A percentile compares a stretch with the other conserved stretches of the same genome.
Conservation (phyloP, 2,888 invertebrate species). For the Tetragonisca angustula region DNA sequence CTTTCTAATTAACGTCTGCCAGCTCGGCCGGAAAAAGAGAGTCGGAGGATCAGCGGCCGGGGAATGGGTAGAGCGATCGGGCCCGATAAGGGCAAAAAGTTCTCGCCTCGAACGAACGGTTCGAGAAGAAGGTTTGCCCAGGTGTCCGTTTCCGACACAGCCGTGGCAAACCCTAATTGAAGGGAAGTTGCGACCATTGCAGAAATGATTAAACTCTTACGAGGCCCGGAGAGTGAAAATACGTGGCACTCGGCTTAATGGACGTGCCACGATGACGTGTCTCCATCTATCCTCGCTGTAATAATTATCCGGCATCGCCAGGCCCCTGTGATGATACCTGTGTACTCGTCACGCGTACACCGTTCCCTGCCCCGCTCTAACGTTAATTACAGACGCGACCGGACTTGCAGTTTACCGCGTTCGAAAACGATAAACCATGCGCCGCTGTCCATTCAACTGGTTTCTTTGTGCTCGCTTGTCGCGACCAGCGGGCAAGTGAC, state of each 20-base stretch:
- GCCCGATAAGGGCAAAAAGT: constrained; percentile 47
- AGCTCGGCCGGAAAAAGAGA: constrained; percentile 33
- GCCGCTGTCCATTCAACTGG: neutral
- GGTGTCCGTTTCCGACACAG: constrained; percentile 67
- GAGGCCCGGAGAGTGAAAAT: constrained; percentile 55
- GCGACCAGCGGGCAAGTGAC: neutral
- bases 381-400: constrained; percentile 69
- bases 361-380: constrained; percentile 46
- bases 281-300: constrained; percentile 69
- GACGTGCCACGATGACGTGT: constrained; percentile 70
- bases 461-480: neutral
- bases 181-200: constrained; percentile 69
- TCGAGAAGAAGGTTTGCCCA: constrained; percentile 76
- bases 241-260: constrained; percentile 71
- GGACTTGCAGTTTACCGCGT: neutral
- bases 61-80: constrained; percentile 20
- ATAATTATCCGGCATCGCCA: constrained; percentile 77
- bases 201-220: constrained; percentile 70
- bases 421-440: constrained; percentile 19
- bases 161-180: constrained; percentile 75
- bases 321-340: constrained; percentile 56
- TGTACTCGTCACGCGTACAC: constrained; percentile 58
- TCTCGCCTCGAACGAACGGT: constrained; percentile 40
- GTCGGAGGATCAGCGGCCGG: constrained; percentile 26
- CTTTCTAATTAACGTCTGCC: constrained; percentile 60